Conservation (phyloP, 2,888 invertebrate genomes). For the Phoronis australis region DNA sequence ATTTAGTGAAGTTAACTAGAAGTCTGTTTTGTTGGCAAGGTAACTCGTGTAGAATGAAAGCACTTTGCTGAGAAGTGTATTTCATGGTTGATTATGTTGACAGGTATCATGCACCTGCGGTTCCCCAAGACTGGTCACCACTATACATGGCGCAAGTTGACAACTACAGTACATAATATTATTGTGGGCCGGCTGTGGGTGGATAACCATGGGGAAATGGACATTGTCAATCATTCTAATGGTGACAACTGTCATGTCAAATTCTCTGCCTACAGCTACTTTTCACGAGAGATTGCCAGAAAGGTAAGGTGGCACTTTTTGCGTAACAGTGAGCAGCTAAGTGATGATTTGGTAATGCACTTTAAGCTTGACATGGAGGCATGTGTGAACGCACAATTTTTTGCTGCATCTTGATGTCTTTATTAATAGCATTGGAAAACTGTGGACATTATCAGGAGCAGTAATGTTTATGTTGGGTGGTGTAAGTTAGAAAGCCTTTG, state of each 20-base stretch:
- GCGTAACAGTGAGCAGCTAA: too few relatives aligned
- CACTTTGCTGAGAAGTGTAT: background rate
- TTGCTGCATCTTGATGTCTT: too few relatives aligned
- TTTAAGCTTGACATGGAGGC: too few relatives aligned
- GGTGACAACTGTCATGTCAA: slow-evolving; percentile 94
- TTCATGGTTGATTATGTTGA: too few relatives aligned
- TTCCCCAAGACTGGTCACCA: slow-evolving; percentile 64
- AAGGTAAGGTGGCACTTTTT: slow-evolving; percentile 29
- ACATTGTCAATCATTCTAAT: slow-evolving; percentile 82
- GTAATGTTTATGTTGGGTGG: too few relatives aligned
- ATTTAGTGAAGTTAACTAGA: too few relatives aligned
- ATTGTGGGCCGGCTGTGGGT: slow-evolving; percentile 99
- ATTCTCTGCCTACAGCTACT: slow-evolving; percentile 97
- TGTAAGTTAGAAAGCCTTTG: too few relatives aligned
- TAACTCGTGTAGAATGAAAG: background rate
- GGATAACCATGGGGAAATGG: slow-evolving; percentile 99
- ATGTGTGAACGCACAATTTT: too few relatives aligned
- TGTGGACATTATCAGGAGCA: too few relatives aligned
- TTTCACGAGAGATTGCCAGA: slow-evolving; percentile 90
- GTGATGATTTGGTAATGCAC: too few relatives aligned
- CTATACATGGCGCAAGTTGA: slow-evolving; percentile 96
- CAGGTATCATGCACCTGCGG: slow-evolving; percentile 59
- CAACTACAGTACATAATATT: slow-evolving; percentile 98
- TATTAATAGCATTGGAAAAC: too few relatives aligned
- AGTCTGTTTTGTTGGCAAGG: too few relatives aligned